Conservation (phyloP, 2,888 invertebrate genomes). For the Dromius quadrimaculatus region DNA sequence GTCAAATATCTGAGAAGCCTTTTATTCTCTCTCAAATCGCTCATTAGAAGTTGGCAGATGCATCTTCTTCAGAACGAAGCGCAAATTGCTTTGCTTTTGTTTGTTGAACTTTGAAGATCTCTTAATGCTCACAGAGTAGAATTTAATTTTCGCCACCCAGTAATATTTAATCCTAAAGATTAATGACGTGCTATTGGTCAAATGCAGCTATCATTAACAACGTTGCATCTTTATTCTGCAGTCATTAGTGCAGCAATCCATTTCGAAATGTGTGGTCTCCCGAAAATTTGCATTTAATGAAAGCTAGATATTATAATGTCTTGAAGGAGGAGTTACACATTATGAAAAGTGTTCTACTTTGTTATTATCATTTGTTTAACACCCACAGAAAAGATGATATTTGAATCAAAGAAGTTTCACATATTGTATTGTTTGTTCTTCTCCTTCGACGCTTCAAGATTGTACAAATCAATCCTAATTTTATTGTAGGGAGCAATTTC, state of each 20-base stretch:
- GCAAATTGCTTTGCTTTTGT: too few relatives aligned
- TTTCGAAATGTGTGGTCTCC: slow-evolving; percentile 21
- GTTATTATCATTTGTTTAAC: slow-evolving; percentile 22
- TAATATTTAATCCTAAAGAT: slow-evolving; percentile 29
- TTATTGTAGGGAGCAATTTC: too few relatives aligned
- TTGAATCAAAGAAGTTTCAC: too few relatives aligned
- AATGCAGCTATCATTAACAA: slow-evolving; percentile 33
- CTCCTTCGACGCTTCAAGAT: too few relatives aligned
- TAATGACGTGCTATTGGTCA: slow-evolving; percentile 33
- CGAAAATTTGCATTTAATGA: slow-evolving; percentile 36
- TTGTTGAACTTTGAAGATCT: too few relatives aligned
- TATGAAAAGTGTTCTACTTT: slow-evolving; percentile 11
- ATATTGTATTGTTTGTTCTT: too few relatives aligned
- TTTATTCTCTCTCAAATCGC: too few relatives aligned
- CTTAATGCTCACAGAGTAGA: slow-evolving; percentile 25
- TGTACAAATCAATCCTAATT: too few relatives aligned
- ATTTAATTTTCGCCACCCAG: slow-evolving; percentile 34
- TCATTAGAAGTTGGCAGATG: too few relatives aligned
- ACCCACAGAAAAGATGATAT: slow-evolving; percentile 19
- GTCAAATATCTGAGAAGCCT: too few relatives aligned
- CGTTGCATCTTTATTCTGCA: slow-evolving; percentile 26
- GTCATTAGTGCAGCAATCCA: slow-evolving; percentile 23
- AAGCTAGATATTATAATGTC: slow-evolving; percentile 11
- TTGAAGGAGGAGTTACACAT: slow-evolving; percentile 7
- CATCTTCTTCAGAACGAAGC: too few relatives aligned